phyloP scores from a whole-genome alignment of 2,113 vertebrate species.

The Rhabdomys dilectus region DNA sequence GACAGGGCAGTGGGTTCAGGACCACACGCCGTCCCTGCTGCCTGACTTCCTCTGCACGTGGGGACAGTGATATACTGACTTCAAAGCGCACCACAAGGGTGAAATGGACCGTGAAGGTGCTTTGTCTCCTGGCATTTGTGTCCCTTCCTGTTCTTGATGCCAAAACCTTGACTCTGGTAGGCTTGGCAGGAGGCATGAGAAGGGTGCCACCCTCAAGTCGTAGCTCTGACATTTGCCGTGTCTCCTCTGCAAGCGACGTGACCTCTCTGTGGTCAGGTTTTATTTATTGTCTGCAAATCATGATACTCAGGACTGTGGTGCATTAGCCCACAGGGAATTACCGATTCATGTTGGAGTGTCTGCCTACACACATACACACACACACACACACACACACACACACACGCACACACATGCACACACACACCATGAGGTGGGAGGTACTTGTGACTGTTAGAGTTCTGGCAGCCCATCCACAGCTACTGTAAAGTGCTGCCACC shows the following conservation, averaged over 20 bases:
- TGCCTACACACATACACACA: not conserved
- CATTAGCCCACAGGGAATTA: not conserved
- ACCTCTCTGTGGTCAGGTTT: not conserved
- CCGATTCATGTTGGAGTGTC: not conserved
- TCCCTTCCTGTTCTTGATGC: conserved; percentile 41
- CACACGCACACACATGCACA: not conserved
- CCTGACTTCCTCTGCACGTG: not conserved
- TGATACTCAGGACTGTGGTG: not conserved
- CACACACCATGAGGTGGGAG: not conserved
- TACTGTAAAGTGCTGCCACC: not conserved
- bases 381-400: not conserved
- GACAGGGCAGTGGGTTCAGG: not conserved
- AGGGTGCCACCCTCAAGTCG: not conserved
- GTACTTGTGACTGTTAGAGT: not conserved
- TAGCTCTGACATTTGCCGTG: not conserved
- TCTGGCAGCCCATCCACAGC: not conserved
- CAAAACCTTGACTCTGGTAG: not conserved
- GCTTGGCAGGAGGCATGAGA: not conserved
- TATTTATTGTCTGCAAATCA: not conserved
- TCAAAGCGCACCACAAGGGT: not conserved
- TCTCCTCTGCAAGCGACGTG: not conserved
- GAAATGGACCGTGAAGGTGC: conserved; percentile 52
- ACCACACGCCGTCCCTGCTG: not conserved
- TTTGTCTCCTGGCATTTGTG: not conserved
- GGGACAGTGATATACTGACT: not conserved